phyloP scores from a whole-genome alignment of 2,113 vertebrate genomes.

The Catharus bicknelli region DNA sequence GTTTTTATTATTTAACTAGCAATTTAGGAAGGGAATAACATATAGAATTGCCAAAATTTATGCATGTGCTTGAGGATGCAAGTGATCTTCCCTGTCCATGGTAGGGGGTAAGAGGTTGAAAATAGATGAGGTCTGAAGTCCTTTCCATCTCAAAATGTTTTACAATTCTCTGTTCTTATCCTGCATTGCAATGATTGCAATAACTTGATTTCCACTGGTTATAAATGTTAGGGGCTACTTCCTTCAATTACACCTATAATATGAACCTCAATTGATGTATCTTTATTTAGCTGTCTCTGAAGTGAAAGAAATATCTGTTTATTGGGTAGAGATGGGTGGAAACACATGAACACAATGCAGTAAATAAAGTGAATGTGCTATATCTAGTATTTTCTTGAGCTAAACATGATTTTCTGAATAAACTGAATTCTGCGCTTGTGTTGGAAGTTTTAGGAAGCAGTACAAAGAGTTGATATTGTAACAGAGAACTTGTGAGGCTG shows the following conservation, averaged over 20 bases:
- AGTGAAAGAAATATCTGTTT: not conserved
- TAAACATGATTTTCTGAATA: not conserved
- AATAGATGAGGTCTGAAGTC: not conserved
- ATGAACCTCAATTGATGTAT: not conserved
- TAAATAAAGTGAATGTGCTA: not conserved
- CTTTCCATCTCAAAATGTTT: not conserved
- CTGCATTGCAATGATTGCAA: not conserved
- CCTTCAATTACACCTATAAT: accelerated
- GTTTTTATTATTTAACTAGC: not conserved
- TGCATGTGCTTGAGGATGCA: not conserved
- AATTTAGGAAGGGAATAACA: not conserved
- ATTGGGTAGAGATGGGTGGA: not conserved
- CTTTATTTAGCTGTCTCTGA: not conserved
- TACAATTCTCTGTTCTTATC: not conserved
- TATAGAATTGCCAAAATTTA: not conserved
- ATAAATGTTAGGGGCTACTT: not conserved
- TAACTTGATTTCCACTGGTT: not conserved
- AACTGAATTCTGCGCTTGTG: not conserved
- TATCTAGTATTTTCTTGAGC: not conserved
- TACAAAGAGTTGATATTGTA: not conserved
- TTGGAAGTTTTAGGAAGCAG: not conserved
- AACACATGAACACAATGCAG: accelerated
- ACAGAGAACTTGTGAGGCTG: not conserved
- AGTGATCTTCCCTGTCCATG: not conserved
- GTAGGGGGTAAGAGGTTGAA: not conserved